Evolutionary conservation across 92 coral and sea anemone species (phyloP).

Genomic region (Ricordea florida): DNA sequence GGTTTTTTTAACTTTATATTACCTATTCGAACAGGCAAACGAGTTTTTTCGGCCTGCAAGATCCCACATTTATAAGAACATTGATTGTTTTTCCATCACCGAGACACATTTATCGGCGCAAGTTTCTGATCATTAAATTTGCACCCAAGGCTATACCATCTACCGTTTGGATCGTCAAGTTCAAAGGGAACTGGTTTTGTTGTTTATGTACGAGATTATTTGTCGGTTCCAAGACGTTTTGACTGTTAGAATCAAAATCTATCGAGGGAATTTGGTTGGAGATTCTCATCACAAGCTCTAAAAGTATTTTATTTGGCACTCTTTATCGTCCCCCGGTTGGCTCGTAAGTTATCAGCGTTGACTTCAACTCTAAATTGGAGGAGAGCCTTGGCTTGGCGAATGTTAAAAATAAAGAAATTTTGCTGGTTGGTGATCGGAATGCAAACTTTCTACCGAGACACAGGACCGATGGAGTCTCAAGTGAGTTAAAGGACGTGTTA

Average conservation of each 20-base stretch:
- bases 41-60: too few relatives aligned
- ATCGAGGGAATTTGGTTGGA: conserved; percentile 47
- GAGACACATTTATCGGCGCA: conserved; percentile 34
- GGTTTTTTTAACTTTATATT: too few relatives aligned
- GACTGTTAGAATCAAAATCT: conserved; percentile 10
- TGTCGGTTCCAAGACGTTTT: conserved; percentile 6
- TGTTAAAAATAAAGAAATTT: too few relatives aligned
- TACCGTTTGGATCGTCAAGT: not conserved
- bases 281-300: conserved; percentile 18
- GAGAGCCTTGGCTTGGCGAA: conserved; percentile 12
- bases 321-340: conserved; percentile 42
- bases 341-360: not conserved
- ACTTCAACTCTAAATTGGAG: conserved; percentile 1
- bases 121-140: conserved; percentile 2
- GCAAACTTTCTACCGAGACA: conserved; percentile 23
- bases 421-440: too few relatives aligned
- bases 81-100: conserved; percentile 7
- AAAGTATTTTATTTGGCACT: conserved; percentile 11
- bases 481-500: conserved; percentile 22
- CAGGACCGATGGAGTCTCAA: conserved; percentile 11
- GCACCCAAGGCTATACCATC: not conserved
- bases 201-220: not conserved
- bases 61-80: conserved; percentile 17
- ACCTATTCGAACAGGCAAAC: too few relatives aligned
- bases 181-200: conserved; percentile 1